Evolutionary conservation across 1,140 invertebrate genomes (phyloP), one percentile per base, ranked within the genome.

Genomic region (Zaprionus camerounensis): DNA sequence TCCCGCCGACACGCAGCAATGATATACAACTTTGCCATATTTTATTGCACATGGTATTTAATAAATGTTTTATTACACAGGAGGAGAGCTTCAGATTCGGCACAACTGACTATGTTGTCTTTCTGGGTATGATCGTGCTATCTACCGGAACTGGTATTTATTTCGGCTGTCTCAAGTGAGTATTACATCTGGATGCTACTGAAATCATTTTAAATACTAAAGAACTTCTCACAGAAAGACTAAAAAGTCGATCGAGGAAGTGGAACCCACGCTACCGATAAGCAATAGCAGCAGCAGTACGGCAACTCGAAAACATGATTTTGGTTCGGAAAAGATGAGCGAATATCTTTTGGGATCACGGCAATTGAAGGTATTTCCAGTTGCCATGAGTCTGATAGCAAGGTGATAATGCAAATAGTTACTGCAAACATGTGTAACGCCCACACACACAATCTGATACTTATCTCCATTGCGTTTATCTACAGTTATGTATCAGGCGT

Each of bases 401-500:
- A 97, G 96, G 96, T 97, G 93, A 93, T 49, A 53, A 57, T 61
- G 28, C 36, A 44, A 44, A 20, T 59, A 26, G 24, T 26, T 26
- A 13, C 3, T 59, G 11, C 1, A 36, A 11, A 17, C 6, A 46
- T 12, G 2, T 11, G 26, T 28, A 51, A 17, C 24, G 13, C 20
- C 13, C 9, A 24, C 5, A 26, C 26, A 51, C 6, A 24, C 6
- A 53, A 13, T 59, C 11, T 44, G 12, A 15, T 55, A 61, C 34
- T 83, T 72, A 83, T 88, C 83, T 65, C 4, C 4, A 58, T 31
- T 44, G 22, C n/a, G 55, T 73, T 71, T 81, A 76, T 76, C 75
- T 74, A 65, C 83, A 97, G 96, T 85, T 98, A 98, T 92, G 96
- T 98, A 91, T 98, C 97, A 0, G 97, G 97, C 57, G 96, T 98